These are phyloP conservation scores for Apis florea DNA, from an alignment of 1,140 invertebrate species.

Conservation along the genomic window DNA sequence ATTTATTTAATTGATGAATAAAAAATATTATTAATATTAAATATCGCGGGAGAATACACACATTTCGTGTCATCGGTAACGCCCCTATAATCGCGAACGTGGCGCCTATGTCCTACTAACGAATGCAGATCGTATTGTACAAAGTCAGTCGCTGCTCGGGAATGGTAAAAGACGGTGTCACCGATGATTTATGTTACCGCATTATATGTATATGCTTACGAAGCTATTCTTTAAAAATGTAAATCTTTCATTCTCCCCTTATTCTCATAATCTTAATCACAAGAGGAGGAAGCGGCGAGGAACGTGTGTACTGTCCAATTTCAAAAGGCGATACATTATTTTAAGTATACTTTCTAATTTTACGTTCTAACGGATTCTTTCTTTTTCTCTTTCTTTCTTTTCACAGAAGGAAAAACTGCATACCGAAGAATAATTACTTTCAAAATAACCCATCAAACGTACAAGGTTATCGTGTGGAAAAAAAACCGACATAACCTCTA, in stretches of 20 bases:
- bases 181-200: slow-evolving; percentile 21
- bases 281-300: slow-evolving; percentile 18
- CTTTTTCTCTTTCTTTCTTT: neutral
- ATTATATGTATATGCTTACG: slow-evolving; percentile 9
- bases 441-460: slow-evolving; percentile 30
- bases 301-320: slow-evolving; percentile 38
- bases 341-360: slow-evolving; percentile 58
- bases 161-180: slow-evolving; percentile 15
- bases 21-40: slow-evolving; percentile 47
- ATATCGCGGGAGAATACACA: slow-evolving; percentile 25
- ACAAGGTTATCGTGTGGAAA: neutral
- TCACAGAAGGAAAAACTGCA: slow-evolving; percentile 33
- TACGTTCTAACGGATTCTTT: slow-evolving; percentile 29
- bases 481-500: neutral
- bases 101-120: neutral
- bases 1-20: slow-evolving; percentile 17
- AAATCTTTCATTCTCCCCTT: slow-evolving; percentile 23
- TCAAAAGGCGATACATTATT: slow-evolving; percentile 48
- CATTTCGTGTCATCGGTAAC: too few relatives aligned
- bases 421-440: slow-evolving; percentile 38
- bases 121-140: slow-evolving; percentile 7
- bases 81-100: neutral
- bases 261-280: neutral
- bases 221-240: slow-evolving; percentile 26
- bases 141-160: slow-evolving; percentile 26